These are phyloP conservation scores for Mythimna lalbum DNA, from an alignment of 2,888 invertebrate species.

Conservation along the genomic window DNA sequence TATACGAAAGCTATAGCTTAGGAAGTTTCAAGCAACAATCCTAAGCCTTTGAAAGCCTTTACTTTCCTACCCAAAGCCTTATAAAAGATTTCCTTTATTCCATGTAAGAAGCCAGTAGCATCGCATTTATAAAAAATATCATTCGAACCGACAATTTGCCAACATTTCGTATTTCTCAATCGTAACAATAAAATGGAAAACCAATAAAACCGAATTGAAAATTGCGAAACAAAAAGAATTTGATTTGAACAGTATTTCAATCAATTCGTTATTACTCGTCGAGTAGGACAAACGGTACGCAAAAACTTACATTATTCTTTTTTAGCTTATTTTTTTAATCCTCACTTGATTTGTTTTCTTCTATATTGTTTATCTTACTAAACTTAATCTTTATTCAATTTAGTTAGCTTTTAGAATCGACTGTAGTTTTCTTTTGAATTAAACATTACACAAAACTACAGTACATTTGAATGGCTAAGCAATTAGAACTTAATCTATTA, in stretches of 20 bases:
- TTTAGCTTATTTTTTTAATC: slow-evolving; percentile 34
- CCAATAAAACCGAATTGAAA: slow-evolving; percentile 81
- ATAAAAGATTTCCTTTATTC: slow-evolving; percentile 31
- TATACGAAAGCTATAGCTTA: not conserved
- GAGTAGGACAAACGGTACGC: slow-evolving; percentile 70
- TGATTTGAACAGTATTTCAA: slow-evolving; percentile 79
- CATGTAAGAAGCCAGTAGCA: slow-evolving; percentile 17
- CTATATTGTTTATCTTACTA: not conserved
- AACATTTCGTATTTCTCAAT: slow-evolving; percentile 77
- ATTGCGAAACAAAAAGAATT: slow-evolving; percentile 82
- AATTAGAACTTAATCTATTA: slow-evolving; percentile 38
- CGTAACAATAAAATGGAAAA: slow-evolving; percentile 70
- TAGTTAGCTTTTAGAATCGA: not conserved
- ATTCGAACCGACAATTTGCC: slow-evolving; percentile 55
- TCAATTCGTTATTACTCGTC: slow-evolving; percentile 70
- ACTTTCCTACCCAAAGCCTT: slow-evolving; percentile 4
- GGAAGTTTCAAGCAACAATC: not conserved
- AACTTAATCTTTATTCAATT: not conserved
- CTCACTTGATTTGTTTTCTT: slow-evolving; percentile 5
- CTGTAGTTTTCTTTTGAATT: not conserved
- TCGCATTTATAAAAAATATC: slow-evolving; percentile 44
- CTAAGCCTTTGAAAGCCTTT: slow-evolving; percentile 2
- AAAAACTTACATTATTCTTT: slow-evolving; percentile 51
- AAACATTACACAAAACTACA: not conserved
- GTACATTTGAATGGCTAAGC: not conserved